phyloP scores from a whole-genome alignment of 2,888 invertebrate species.

The Tineola bisselliella region DNA sequence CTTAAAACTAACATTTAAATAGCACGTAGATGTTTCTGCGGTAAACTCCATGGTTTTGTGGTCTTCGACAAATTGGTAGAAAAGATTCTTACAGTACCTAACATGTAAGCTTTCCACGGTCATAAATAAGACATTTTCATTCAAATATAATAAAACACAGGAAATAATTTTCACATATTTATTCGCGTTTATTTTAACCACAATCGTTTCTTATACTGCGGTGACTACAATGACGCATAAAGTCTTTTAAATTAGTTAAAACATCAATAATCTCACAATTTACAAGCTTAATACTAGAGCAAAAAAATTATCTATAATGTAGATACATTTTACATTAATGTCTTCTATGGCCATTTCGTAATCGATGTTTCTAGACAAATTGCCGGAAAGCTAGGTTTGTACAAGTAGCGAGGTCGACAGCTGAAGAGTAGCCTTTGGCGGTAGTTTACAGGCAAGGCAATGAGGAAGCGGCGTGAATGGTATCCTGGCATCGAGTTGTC shows the following conservation, averaged over 20 bases:
- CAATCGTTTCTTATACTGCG: no score
- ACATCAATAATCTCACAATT: no score
- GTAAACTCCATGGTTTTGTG: not conserved
- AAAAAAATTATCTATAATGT: no score
- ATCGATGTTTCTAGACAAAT: not conserved
- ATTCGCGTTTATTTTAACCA: no score
- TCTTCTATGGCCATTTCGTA: not conserved
- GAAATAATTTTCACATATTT: no score
- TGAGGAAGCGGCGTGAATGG: constrained; percentile 37
- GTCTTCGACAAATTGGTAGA: not conserved
- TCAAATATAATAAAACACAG: no score
- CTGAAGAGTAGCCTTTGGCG: constrained; percentile 12
- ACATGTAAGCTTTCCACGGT: not conserved
- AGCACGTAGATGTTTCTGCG: constrained; percentile 25
- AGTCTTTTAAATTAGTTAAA: no score
- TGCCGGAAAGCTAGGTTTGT: not conserved
- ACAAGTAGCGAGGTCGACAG: constrained; percentile 12
- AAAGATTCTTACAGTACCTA: not conserved
- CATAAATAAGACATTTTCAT: no score
- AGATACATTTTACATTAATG: no score
- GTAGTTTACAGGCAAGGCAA: constrained; percentile 29
- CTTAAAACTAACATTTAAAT: constrained; percentile 28
- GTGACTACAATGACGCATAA: no score
- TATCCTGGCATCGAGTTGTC: constrained; percentile 27
- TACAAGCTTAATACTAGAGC: no score